Evolutionary conservation across 2,797 vertebrate genomes (phyloP).

Genomic region (Selene dorsalis): DNA sequence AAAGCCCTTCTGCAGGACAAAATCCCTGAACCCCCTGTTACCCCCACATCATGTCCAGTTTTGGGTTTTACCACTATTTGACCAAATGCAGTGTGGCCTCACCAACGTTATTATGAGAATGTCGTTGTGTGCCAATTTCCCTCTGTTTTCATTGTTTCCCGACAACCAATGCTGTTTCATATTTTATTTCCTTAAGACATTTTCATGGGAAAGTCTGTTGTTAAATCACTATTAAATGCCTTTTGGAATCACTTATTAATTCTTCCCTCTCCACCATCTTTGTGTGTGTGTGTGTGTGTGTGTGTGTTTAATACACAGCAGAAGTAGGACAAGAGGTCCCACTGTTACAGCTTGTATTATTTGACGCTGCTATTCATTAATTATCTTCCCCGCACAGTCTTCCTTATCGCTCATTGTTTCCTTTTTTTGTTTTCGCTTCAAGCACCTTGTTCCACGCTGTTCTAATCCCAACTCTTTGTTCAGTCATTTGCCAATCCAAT

Average conservation of each 20-base stretch:
- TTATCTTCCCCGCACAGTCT: slow-evolving; percentile 73
- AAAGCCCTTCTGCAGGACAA: slow-evolving; percentile 30
- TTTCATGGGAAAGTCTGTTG: slow-evolving; percentile 56
- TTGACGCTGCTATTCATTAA: slow-evolving; percentile 77
- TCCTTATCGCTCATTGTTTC: slow-evolving; percentile 78
- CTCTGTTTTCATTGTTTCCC: slow-evolving; percentile 47
- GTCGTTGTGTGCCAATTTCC: slow-evolving; percentile 35
- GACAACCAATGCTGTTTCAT: slow-evolving; percentile 41
- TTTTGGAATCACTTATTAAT: slow-evolving; percentile 56
- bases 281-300: slow-evolving; percentile 21
- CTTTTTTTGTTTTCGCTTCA: slow-evolving; percentile 63
- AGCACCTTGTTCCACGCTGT: slow-evolving; percentile 73
- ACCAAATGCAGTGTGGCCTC: slow-evolving; percentile 19
- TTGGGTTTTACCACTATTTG: slow-evolving; percentile 17
- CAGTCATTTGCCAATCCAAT: slow-evolving; percentile 59
- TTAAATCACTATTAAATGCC: slow-evolving; percentile 63
- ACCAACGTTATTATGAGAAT: slow-evolving; percentile 30
- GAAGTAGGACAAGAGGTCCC: slow-evolving; percentile 77
- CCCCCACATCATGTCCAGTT: slow-evolving; percentile 25
- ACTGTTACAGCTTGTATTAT: slow-evolving; percentile 76
- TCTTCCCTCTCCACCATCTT: slow-evolving; percentile 37
- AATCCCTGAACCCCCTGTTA: slow-evolving; percentile 22
- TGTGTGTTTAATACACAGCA: slow-evolving; percentile 42
- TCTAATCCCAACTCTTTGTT: slow-evolving; percentile 78
- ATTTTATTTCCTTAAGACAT: slow-evolving; percentile 56